These are phyloP conservation scores for Coenobita brevimanus DNA, from an alignment of 1,140 invertebrate genomes.

Conservation along the genomic window DNA sequence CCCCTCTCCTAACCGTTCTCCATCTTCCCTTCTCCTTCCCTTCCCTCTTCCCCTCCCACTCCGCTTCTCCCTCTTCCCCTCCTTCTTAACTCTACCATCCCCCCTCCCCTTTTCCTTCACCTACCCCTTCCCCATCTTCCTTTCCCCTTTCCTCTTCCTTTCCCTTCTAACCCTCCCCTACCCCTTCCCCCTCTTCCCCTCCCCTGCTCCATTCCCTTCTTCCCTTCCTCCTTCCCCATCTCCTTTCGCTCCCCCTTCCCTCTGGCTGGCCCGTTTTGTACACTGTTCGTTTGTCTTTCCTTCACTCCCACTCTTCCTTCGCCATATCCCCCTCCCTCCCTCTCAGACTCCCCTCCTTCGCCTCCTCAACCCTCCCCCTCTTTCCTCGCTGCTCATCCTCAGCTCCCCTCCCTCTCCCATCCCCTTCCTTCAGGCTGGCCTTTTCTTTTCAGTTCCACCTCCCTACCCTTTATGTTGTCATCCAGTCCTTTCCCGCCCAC, in stretches of 20 bases:
- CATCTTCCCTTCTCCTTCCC: not conserved
- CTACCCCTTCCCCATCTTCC: not conserved
- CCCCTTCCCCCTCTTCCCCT: not conserved
- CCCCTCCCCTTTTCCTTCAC: not conserved
- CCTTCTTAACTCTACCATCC: not conserved
- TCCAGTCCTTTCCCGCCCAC: not conserved
- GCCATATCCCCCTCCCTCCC: not conserved
- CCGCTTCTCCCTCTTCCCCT: not conserved
- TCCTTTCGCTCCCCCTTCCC: not conserved
- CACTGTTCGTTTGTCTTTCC: not conserved
- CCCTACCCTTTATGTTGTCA: no score
- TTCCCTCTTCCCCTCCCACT: not conserved
- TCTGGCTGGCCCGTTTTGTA: no score
- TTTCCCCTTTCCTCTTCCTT: not conserved
- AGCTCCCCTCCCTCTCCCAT: not conserved
- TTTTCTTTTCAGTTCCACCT: not conserved
- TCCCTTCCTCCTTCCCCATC: not conserved
- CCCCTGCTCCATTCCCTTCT: not conserved
- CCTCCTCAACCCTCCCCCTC: not conserved
- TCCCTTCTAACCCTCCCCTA: not conserved
- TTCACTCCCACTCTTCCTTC: not conserved
- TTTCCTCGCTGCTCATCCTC: not conserved
- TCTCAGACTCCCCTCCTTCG: not conserved
- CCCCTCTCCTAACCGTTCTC: not conserved
- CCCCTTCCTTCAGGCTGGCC: not conserved